Evolutionary conservation across 2,888 invertebrate species (phyloP), one percentile per base, ranked within the genome.

Genomic region (Drosophila tanythrix): DNA sequence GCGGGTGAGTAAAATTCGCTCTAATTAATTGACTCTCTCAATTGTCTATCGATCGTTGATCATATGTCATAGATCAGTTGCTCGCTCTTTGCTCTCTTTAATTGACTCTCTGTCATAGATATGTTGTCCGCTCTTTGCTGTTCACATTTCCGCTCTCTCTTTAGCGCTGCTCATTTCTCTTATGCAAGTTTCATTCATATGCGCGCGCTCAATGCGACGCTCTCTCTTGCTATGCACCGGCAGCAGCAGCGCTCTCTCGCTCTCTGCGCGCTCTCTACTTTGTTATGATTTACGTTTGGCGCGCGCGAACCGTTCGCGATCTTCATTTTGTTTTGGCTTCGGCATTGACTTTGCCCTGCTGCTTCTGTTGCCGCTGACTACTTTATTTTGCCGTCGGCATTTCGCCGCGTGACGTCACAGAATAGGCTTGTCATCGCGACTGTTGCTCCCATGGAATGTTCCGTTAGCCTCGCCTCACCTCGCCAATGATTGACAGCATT

Each of bases 1-100:
- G 95, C 95, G 98, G 97, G 98, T 98, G 93, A 97, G 97, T 97
- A 21, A 13, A 10, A 5, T 25, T 29, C 18, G 8, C 33, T 40
- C 27, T 55, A 36, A 11, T n/a, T 36, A 48, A 27, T 11, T 53
- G 35, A 35, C 35, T 35, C 35, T 53, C 25, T 10, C 8, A 8
- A 15, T 46, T 25, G 8, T 15, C 25, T 8, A 25, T 46, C 18
- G 46, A 46, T 46, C 46, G 15, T 8, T 8, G 46, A 46, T 25
- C 4, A 46, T 15, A 15, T 25, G 4, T 4, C 4, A 8, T 46
- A 5, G 1, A 35, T 25, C 15, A 15, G 7, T 25, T 21, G 38
- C 8, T 3, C 38, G 6, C 18, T 51, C n/a, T n/a, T n/a, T 51
- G 3, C 0, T 56, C 55, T 56, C n/a, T 27, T 31, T 15, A 11